Base-by-base conservation (phyloP, 37 sponge, comb jelly and placozoan species). In the Agelas oroides region DNA sequence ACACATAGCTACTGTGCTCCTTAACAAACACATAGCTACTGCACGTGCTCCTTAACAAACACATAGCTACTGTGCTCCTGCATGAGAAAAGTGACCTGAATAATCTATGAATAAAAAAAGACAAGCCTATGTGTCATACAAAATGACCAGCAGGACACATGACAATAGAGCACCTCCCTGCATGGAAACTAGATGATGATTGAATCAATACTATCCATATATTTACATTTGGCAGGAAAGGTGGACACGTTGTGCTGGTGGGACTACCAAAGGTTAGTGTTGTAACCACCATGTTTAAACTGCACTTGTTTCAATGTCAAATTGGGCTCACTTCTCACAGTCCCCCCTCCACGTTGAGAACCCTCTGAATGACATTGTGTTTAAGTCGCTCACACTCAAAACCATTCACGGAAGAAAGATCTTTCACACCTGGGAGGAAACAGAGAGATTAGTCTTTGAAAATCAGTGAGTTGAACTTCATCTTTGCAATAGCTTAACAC, bases 351-450 rank as follows among this genome's bases (percentile, higher is more conserved):
- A 95, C 53, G 69, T 95, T 21, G 93, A 96, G 70, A 69, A 85
- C 13, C 93, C 92, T 53, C 65, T 96, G 19, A 65, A 76, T 16
- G 79, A 93, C 60, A 59, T 96, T 13, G 46, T 96, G 31, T 93
- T 88, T 69, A 90, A 91, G 61, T 88, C 91, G 14, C 46, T 96
- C 16, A 93, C 94, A 34, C 68, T 96, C 32, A 93, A 90, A 70
- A 90, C 97, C 13, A 87, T 96, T 20, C 94, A 96, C 68, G 97
- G 97, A 2, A 71, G 97, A 56, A 93, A 93, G 86, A 91, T 96
- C 40, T 96, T 96, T 31, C 86, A 86, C 75, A 86, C 94, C 23
- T 96, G 97, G 97, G 84, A 86, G 56, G 69, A 96, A 64, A 83
- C 87, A 14, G 97, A 96, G 71, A 70, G 59, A 37, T 63, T 95